phyloP scores from a whole-genome alignment of 2,113 vertebrate species.

The Charina bottae region DNA sequence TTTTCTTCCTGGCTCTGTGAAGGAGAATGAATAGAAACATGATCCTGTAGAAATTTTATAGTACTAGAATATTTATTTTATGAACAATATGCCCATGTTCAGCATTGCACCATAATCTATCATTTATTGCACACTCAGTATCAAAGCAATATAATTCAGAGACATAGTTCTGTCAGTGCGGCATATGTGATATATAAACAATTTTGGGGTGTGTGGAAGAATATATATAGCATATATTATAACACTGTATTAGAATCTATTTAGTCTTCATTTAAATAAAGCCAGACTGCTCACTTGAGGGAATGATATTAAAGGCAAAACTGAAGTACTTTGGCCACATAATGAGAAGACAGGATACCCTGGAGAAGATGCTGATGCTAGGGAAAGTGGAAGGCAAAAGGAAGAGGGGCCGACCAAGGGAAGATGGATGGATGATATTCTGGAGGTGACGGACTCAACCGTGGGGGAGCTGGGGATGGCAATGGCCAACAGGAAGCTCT shows the following conservation, averaged over 20 bases:
- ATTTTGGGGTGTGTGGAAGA: neutral
- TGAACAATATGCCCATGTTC: constrained; percentile 37
- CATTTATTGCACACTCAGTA: neutral
- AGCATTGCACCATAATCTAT: constrained; percentile 43
- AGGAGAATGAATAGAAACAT: constrained; percentile 1
- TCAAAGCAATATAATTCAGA: constrained; percentile 51
- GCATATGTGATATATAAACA: neutral
- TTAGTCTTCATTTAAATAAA: too few species aligned
- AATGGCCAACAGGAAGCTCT: too few species aligned
- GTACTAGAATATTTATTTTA: constrained; percentile 51
- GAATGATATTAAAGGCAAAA: too few species aligned
- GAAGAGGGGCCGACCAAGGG: too few species aligned
- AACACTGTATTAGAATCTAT: neutral
- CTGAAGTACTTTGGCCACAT: too few species aligned
- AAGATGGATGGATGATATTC: too few species aligned
- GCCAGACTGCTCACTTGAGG: too few species aligned
- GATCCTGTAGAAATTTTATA: constrained; percentile 39
- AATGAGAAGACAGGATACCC: too few species aligned
- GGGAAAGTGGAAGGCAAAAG: too few species aligned
- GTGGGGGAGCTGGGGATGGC: too few species aligned
- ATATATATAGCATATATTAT: neutral
- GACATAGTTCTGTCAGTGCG: neutral
- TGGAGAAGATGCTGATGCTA: too few species aligned
- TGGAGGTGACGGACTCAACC: too few species aligned
- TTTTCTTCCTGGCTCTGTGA: neutral